Conservation (phyloP, 2,113 vertebrate genomes). For the Onychostoma macrolepis region DNA sequence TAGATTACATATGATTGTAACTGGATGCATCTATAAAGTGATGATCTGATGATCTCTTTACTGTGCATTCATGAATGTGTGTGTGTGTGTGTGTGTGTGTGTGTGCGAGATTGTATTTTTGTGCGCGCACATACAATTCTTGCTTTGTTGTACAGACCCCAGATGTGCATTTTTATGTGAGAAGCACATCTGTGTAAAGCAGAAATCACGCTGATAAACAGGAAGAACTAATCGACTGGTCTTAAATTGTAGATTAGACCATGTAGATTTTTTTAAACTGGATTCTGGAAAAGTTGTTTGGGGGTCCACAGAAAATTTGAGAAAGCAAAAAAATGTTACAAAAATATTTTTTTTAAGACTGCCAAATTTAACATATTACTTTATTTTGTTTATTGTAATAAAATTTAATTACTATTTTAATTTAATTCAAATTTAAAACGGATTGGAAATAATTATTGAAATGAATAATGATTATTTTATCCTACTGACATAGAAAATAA, state of each 20-base stretch:
- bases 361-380: neutral
- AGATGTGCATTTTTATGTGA: slow-evolving; percentile 7
- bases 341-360: too few species aligned
- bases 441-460: too few species aligned
- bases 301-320: too few species aligned
- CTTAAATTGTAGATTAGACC: neutral
- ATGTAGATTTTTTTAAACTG: neutral
- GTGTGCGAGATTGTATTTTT: neutral
- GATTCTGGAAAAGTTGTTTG: neutral
- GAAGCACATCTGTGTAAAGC: neutral
- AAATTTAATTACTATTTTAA: neutral
- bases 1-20: neutral
- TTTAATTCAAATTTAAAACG: neutral
- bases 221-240: neutral
- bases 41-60: slow-evolving; percentile 21
- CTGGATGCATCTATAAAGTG: slow-evolving; percentile 22
- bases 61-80: neutral
- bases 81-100: neutral
- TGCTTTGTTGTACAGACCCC: neutral
- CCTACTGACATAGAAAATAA: neutral
- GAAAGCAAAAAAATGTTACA: too few species aligned
- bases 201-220: neutral
- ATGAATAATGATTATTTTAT: neutral
- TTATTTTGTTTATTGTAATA: neutral
- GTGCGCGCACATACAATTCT: neutral